These are phyloP conservation scores for Austrofundulus limnaeus DNA, from an alignment of 2,113 vertebrate genomes.

Conservation along the genomic window DNA sequence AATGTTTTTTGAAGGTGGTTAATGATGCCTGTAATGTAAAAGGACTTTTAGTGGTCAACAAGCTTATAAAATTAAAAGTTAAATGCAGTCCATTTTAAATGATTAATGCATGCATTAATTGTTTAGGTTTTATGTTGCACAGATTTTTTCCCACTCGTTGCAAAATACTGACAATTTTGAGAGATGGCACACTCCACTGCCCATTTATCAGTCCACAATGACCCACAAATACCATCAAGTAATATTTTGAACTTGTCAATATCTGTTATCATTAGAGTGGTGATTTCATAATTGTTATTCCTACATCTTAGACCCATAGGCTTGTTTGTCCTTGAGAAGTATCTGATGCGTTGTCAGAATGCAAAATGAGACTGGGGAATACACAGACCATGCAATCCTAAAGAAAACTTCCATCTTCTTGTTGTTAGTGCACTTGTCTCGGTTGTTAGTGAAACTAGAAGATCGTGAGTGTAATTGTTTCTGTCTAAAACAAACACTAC, in stretches of 20 bases:
- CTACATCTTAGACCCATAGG: conserved; percentile 42
- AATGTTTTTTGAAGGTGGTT: too few relatives aligned
- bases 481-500: conserved; percentile 37
- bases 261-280: conserved; percentile 50
- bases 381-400: conserved; percentile 23
- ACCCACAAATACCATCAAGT: conserved; percentile 37
- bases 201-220: conserved; percentile 10
- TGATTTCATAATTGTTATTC: conserved; percentile 44
- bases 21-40: too few relatives aligned
- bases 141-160: neutral
- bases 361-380: conserved; percentile 48
- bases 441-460: conserved; percentile 40
- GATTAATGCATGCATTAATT: too few relatives aligned
- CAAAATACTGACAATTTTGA: conserved; percentile 19
- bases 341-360: conserved; percentile 52
- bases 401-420: conserved; percentile 11
- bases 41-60: too few relatives aligned
- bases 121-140: too few relatives aligned
- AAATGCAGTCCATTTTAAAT: too few relatives aligned
- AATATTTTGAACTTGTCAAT: conserved; percentile 41
- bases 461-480: conserved; percentile 41
- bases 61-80: too few relatives aligned
- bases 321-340: conserved; percentile 54
- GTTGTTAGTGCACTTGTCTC: conserved; percentile 35
- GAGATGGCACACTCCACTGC: neutral